Evolutionary conservation across 2,113 vertebrate species (phyloP), one percentile per base, ranked within the genome.

Genomic region (Triplophysa dalaica): DNA sequence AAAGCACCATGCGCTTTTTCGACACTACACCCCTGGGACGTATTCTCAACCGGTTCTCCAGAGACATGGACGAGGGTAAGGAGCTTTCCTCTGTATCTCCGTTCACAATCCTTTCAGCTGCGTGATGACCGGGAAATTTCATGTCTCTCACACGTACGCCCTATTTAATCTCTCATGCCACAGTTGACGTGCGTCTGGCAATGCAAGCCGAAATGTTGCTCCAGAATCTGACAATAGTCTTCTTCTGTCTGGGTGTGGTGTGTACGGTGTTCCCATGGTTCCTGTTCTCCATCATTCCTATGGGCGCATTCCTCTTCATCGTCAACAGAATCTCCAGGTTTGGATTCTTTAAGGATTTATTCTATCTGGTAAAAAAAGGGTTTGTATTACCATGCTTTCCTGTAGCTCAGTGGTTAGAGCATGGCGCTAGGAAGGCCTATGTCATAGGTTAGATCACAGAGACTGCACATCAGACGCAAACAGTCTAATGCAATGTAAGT

Each of bases 61-160:
- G 88, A 82, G 94, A 95, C 90, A 92, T 95, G 90, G 94, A 95
- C 63, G 93, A 94, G 87, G 94, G 94, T 95, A 83, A 92, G 92
- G 56, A 64, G 48, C 74, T 41, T 22, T 61, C 82, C 85, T n/a
- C 81, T 38, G 33, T 70, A 21, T 79, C 33, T 26, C 33, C 73
- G 2, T 14, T 52, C 70, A 29, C 8, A 43, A 56, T 65, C 21
- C 24, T 72, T 61, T 80, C n/a, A 45, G 17, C 66, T 61, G 14
- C 19, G 26, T 24, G 62, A 38, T 77, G 72, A 67, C 22, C 5
- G 13, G 48, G 3, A 4, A 60, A 5, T 45, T 56, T 79, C 43
- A 77, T 65, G 75, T 77, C 11, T 21, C 26, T 72, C 24, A 72
- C 26, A 21, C 26, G 1, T 22, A 65, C 24, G 33, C 4, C 9